Evolutionary conservation across 2,113 vertebrate genomes (phyloP), one percentile per base, ranked within the genome.

Genomic region (Columba janthina): DNA sequence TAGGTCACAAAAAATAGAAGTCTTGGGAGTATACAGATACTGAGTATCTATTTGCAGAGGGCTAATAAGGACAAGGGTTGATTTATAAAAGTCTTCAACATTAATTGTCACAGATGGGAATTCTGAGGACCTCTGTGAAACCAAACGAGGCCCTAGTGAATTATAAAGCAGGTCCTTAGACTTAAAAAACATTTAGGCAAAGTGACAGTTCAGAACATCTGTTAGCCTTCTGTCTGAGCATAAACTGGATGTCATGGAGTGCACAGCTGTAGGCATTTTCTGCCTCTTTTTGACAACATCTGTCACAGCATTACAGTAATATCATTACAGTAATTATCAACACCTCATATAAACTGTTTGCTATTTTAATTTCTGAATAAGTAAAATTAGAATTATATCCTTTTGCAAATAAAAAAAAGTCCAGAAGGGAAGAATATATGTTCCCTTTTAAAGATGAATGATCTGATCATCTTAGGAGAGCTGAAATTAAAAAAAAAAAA

Each of bases 231-330:
- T 98, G 98, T 98, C 97, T 98, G 97, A 96, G 96, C 91, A 91
- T 82, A 97, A 96, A 96, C 97, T 97, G 93, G 97, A 97, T 98
- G 98, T 97, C 98, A 96, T 97, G 98, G 97, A 97, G 98, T 97
- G 98, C 98, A 98, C 98, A 98, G 98, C 98, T 99, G 98, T 98
- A 98, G 98, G 98, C 98, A 97, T 98, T 97, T 98, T 98, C 98
- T 98, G 98, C 97, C 98, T 98, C 98, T 98, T 97, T 98, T 97
- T 98, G 98, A 98, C 98, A 99, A 99, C 99, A 99, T 99, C 99
- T 99, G 99, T 98, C 98, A 98, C 97, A 98, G 97, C 97, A 96
- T 97, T 96, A 98, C 97, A 98, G 98, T 98, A 98, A 98, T 98
- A 97, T 97, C n/a, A n/a, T n/a, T n/a, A n/a, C n/a, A n/a, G n/a